These are phyloP conservation scores for Aethes cnicana DNA, from an alignment of 2,888 invertebrate genomes.

Conservation along the genomic window DNA sequence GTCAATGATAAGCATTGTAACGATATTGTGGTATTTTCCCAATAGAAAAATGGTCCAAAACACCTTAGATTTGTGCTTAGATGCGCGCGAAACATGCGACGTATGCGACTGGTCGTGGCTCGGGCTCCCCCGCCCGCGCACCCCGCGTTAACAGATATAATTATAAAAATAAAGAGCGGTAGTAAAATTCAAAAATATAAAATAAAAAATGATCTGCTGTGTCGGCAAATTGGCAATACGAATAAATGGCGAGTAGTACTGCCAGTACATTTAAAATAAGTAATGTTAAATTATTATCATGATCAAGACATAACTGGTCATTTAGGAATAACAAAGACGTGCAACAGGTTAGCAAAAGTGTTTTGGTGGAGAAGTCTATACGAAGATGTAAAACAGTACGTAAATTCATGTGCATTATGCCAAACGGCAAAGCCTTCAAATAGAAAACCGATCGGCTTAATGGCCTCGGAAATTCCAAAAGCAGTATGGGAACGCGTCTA, in stretches of 20 bases:
- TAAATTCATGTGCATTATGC: background rate
- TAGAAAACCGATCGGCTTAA: background rate
- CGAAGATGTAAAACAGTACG: background rate
- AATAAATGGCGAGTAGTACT: slow-evolving; percentile 12
- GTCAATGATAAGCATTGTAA: slow-evolving; percentile 4
- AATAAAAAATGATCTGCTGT: slow-evolving; percentile 7
- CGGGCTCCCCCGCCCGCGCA: no score
- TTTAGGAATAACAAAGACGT: slow-evolving; percentile 5
- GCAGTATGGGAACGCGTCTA: slow-evolving; percentile 1
- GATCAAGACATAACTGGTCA: slow-evolving; percentile 11
- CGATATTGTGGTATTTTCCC: no score
- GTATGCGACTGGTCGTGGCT: no score
- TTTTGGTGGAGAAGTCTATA: slow-evolving; percentile 3
- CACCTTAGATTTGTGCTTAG: no score
- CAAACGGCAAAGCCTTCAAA: slow-evolving; percentile 7
- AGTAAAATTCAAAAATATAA: background rate
- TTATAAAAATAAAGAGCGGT: background rate
- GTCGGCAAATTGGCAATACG: slow-evolving; percentile 3
- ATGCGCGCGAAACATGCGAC: no score
- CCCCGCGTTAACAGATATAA: no score
- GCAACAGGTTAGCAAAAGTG: background rate
- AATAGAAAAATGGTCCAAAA: no score
- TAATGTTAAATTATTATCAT: slow-evolving; percentile 11
- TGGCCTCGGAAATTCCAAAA: background rate
- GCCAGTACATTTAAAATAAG: background rate